Evolutionary conservation across 37 sponge, comb jelly and placozoan genomes (phyloP).

Genomic region (Haliclona indistincta): DNA sequence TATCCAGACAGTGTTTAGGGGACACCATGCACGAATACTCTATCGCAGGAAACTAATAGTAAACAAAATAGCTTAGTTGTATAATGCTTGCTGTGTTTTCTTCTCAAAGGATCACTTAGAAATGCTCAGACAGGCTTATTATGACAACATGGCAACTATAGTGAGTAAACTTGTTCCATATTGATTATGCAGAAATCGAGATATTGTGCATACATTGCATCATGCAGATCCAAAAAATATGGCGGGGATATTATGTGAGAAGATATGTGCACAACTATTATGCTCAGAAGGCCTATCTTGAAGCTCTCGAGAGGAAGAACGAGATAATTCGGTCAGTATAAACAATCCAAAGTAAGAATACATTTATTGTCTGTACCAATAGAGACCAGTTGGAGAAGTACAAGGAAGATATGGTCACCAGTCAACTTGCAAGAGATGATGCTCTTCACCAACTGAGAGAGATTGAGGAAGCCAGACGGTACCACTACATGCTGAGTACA

Average conservation of each 20-base stretch:
- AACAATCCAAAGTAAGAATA: background rate
- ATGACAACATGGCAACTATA: background rate
- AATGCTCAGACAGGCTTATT: background rate
- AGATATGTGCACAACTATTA: constrained; percentile 67
- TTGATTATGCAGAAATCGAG: no score
- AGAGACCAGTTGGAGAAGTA: background rate
- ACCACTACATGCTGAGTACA: constrained; percentile 67
- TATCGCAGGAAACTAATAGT: constrained; percentile 13
- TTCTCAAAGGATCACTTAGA: background rate
- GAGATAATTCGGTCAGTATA: constrained; percentile 1
- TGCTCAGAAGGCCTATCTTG: constrained; percentile 49
- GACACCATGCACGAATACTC: constrained; percentile 22
- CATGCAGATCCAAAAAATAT: constrained; percentile 22
- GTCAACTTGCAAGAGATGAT: constrained; percentile 3
- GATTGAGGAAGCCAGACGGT: constrained; percentile 17
- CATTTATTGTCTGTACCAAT: background rate
- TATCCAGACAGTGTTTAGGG: constrained; percentile 54
- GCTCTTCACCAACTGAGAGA: background rate
- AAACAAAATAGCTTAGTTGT: background rate
- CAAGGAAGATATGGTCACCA: background rate
- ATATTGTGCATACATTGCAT: background rate
- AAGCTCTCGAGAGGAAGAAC: constrained; percentile 42
- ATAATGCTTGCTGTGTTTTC: background rate
- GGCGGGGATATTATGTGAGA: constrained; percentile 64
- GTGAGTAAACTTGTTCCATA: background rate